These are phyloP conservation scores for Neotragus moschatus DNA, from an alignment of 2,113 vertebrate species.

Conservation along the genomic window DNA sequence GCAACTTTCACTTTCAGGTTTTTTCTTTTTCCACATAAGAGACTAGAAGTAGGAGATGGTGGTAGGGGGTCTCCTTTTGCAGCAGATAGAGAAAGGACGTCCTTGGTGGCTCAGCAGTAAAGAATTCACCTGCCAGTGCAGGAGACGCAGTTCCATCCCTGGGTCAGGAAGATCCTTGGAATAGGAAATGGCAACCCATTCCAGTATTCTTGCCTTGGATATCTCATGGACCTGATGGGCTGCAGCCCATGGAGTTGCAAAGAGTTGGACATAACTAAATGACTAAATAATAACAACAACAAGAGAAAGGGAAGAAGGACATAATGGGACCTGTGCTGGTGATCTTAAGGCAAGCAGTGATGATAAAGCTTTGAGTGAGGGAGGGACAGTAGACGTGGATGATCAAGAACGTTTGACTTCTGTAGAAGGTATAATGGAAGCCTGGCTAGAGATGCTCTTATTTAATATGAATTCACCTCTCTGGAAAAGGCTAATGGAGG, in stretches of 20 bases:
- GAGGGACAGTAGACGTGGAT: neutral
- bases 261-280: neutral
- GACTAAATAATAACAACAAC: neutral
- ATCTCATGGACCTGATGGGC: neutral
- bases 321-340: neutral
- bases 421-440: neutral
- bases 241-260: neutral
- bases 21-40: neutral
- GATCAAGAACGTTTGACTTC: neutral
- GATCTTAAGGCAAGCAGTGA: neutral
- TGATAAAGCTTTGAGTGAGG: neutral
- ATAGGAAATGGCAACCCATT: neutral
- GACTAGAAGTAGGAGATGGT: neutral
- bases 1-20: neutral
- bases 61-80: neutral
- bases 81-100: neutral
- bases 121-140: neutral
- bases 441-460: neutral
- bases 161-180: neutral
- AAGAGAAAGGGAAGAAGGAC: neutral
- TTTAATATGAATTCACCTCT: neutral
- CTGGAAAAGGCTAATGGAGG: neutral
- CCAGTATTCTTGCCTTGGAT: neutral
- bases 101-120: neutral
- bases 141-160: accelerated